phyloP scores from a whole-genome alignment of 1,140 invertebrate species.

The Leptonema lineaticorne region DNA sequence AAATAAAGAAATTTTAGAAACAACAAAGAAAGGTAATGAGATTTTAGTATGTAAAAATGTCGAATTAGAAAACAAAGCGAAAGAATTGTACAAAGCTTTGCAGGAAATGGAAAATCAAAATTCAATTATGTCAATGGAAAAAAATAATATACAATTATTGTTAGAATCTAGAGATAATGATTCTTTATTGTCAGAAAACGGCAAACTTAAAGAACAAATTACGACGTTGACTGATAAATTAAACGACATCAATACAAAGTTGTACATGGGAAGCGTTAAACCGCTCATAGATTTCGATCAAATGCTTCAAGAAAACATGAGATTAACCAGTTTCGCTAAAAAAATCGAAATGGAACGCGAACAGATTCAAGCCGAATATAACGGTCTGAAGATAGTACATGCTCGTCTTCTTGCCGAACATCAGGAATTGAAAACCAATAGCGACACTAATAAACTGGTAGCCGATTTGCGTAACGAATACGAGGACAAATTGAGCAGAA shows the following conservation, averaged over 20 bases:
- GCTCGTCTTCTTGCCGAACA: conserved; percentile 17
- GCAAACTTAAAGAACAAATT: conserved; percentile 23
- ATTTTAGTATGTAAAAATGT: not conserved
- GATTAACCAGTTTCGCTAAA: not conserved
- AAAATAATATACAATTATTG: not conserved
- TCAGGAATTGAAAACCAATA: conserved; percentile 8
- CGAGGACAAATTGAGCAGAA: conserved; percentile 66
- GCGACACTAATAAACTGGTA: conserved; percentile 46
- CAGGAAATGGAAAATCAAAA: not conserved
- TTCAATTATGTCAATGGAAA: not conserved
- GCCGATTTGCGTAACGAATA: conserved; percentile 62
- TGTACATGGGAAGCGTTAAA: conserved; percentile 25
- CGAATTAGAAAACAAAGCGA: not conserved
- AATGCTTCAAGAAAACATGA: conserved; percentile 14
- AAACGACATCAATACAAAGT: conserved; percentile 22
- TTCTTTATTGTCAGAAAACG: conserved; percentile 27
- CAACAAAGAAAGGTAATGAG: not conserved
- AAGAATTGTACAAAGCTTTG: not conserved
- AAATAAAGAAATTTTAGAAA: not conserved
- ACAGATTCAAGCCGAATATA: not conserved
- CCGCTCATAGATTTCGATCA: conserved; percentile 16
- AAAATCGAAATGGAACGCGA: not conserved
- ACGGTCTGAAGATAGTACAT: conserved; percentile 19
- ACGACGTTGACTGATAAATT: conserved; percentile 24
- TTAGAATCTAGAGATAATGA: not conserved